Evolutionary conservation across 53 echinoderm and acorn worm species (phyloP).

Genomic region (Hippasteria phrygiana): DNA sequence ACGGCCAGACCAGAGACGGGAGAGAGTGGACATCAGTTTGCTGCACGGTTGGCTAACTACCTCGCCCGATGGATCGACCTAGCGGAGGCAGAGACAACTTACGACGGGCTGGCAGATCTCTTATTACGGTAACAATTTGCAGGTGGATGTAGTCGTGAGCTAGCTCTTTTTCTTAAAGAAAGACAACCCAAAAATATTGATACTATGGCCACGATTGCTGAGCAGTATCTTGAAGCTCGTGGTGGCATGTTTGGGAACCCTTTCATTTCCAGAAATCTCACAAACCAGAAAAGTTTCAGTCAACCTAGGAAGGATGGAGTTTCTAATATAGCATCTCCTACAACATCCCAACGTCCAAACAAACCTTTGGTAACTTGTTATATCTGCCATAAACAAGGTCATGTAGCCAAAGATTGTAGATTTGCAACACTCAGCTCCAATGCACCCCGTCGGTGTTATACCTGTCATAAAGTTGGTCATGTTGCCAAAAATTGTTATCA

Average conservation of each 20-base stretch:
- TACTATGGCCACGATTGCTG: slow-evolving; percentile 47
- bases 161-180: slow-evolving; percentile 38
- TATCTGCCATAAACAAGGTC: slow-evolving; percentile 43
- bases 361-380: slow-evolving; percentile 30
- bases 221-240: slow-evolving; percentile 45
- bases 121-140: slow-evolving; percentile 31
- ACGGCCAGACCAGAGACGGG: slow-evolving; percentile 34
- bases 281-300: slow-evolving; percentile 8
- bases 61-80: slow-evolving; percentile 44
- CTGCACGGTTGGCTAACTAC: slow-evolving; percentile 28
- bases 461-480: slow-evolving; percentile 29
- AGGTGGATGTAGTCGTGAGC: slow-evolving; percentile 13
- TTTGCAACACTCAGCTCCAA: neutral
- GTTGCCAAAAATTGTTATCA: slow-evolving; percentile 39
- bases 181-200: slow-evolving; percentile 28
- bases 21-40: slow-evolving; percentile 43
- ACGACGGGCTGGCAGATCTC: slow-evolving; percentile 28
- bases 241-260: slow-evolving; percentile 46
- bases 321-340: neutral
- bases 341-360: neutral
- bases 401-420: slow-evolving; percentile 50
- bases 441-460: slow-evolving; percentile 33
- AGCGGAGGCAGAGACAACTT: slow-evolving; percentile 38
- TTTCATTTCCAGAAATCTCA: neutral
- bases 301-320: neutral